Conservation (phyloP, 2,888 invertebrate genomes). For the Candidula unifasciata region DNA sequence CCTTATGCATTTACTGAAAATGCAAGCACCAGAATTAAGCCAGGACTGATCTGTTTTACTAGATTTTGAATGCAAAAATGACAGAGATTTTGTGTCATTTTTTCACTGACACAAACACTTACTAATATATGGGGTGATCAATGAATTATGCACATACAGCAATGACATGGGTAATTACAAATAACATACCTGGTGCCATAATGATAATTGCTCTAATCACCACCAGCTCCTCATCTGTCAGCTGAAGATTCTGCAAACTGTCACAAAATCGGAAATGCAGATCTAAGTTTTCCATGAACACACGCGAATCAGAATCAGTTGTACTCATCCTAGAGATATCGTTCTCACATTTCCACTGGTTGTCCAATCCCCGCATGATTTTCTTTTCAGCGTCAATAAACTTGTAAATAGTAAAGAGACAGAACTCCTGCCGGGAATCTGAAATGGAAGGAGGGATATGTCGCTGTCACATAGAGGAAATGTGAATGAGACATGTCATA, state of each 20-base stretch:
- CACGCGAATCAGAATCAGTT: not conserved
- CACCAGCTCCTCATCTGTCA: constrained; percentile 36
- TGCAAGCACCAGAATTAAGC: no score
- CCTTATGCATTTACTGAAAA: no score
- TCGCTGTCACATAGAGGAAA: not conserved
- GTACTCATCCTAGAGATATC: not conserved
- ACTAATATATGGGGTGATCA: no score
- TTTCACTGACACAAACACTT: no score
- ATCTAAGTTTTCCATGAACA: constrained; percentile 19
- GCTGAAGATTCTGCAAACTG: constrained; percentile 33
- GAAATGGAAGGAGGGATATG: not conserved
- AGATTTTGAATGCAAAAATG: no score
- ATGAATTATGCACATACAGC: no score
- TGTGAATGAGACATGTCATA: no score
- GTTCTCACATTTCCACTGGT: constrained; percentile 32
- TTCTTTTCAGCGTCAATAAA: constrained; percentile 4
- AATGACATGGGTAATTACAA: no score
- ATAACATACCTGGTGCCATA: constrained; percentile 40
- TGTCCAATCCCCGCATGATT: constrained; percentile 31
- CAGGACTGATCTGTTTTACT: no score
- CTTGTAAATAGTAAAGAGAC: constrained; percentile 5
- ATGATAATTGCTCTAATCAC: constrained; percentile 24
- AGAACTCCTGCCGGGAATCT: constrained; percentile 46
- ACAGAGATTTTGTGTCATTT: no score
- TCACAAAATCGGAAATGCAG: constrained; percentile 10